Evolutionary conservation across 2,797 vertebrate genomes (phyloP).

Genomic region (Parotocinclus haroldoi): DNA sequence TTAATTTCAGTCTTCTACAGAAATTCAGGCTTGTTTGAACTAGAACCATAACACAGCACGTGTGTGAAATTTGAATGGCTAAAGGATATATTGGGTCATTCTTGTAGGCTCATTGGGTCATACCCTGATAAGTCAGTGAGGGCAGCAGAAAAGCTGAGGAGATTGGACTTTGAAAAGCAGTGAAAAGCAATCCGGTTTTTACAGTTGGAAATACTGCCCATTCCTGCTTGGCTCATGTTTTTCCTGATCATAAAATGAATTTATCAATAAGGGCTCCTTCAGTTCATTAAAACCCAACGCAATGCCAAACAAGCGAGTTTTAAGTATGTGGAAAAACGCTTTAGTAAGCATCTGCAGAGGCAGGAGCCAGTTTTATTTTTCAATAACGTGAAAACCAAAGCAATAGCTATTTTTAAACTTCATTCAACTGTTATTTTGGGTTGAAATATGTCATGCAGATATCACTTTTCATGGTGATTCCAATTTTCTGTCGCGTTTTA

Average conservation of each 20-base stretch:
- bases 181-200: slow-evolving; percentile 20
- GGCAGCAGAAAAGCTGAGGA: slow-evolving; percentile 22
- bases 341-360: too few relatives aligned
- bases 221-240: neutral
- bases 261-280: neutral
- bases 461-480: too few relatives aligned
- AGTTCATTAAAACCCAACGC: neutral
- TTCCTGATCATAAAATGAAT: neutral
- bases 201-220: neutral
- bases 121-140: slow-evolving; percentile 9
- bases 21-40: neutral
- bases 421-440: too few relatives aligned
- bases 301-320: too few relatives aligned
- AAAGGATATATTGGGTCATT: neutral
- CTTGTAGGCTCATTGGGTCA: neutral
- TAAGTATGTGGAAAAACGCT: too few relatives aligned
- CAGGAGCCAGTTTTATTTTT: too few relatives aligned
- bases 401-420: too few relatives aligned
- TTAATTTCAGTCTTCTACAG: neutral
- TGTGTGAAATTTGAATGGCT: neutral
- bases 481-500: too few relatives aligned
- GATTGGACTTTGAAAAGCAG: slow-evolving; percentile 28
- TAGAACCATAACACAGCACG: neutral
- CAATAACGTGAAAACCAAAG: too few relatives aligned
- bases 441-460: too few relatives aligned